Conservation (phyloP, 2,797 vertebrate species). For the Oceanodroma leucorhoa region DNA sequence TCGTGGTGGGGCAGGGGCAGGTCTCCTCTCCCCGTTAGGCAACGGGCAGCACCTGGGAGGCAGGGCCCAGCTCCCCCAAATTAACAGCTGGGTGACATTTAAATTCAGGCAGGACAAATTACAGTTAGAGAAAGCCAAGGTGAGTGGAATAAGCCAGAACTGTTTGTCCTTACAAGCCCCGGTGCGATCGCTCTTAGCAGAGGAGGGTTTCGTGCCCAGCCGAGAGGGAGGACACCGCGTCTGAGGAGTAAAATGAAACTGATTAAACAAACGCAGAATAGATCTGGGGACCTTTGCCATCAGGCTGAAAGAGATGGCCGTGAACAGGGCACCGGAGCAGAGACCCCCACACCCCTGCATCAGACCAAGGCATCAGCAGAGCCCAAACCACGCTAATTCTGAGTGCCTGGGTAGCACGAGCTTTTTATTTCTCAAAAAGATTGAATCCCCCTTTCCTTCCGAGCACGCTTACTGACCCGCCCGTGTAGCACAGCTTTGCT, state of each 20-base stretch:
- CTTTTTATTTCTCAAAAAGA: neutral
- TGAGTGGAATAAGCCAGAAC: rapidly evolving
- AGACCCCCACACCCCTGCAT: rapidly evolving
- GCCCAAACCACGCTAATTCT: neutral
- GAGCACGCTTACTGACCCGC: rapidly evolving
- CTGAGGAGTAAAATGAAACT: neutral
- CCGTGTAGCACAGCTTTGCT: neutral
- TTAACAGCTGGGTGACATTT: neutral
- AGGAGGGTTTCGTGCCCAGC: neutral
- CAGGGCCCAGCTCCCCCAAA: neutral
- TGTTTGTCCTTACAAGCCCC: neutral
- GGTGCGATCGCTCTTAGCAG: rapidly evolving
- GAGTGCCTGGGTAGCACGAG: rapidly evolving
- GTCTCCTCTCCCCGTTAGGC: neutral
- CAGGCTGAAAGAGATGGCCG: neutral
- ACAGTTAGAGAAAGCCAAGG: neutral
- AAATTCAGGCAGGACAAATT: neutral
- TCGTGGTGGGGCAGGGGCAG: rapidly evolving
- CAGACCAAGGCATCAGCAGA: neutral
- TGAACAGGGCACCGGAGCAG: neutral
- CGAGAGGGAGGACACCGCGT: rapidly evolving
- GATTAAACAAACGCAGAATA: neutral
- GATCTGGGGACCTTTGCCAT: neutral
- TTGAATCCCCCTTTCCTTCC: neutral
- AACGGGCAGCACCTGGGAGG: neutral